Evolutionary conservation across 2,797 vertebrate species (phyloP), one percentile per base, ranked within the genome.

Genomic region (Vespertilio murinus): DNA sequence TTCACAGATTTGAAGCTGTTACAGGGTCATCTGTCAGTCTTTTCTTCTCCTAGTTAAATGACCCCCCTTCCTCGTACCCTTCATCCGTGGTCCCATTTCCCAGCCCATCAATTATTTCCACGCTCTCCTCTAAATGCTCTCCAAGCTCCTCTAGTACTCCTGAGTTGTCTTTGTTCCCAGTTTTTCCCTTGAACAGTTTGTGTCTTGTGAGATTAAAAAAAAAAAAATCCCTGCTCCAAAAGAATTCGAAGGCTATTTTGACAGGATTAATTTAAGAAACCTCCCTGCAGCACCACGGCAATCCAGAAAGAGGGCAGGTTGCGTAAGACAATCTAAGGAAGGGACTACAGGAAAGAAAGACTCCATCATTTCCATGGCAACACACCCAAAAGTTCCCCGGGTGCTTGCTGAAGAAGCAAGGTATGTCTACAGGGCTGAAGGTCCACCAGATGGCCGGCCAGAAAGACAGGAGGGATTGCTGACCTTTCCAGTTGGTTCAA

Each of bases 111-210:
- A 65, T 95, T 77, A 91, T 3, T 67, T 47, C 56, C 71, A 65
- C 0, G 0, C 45, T 91, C 78, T 59, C 79, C 90, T 93, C 88
- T 75, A 88, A 88, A 86, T 4, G 40, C 42, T 93, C 88, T 85
- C 78, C 83, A 77, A 90, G 80, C 80, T 85, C 79, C 81, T 78
- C 52, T 45, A 33, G 45, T 56, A 59, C 16, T 56, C 92, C 88
- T 9, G 23, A 81, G 54, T 92, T 96, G 92, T 95, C 97, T 98
- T 97, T 97, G 96, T 98, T 98, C 93, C 91, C 92, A 97, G 95
- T 96, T 97, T 97, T 91, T 96, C 59, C 96, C 88, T 95, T 95
- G 94, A 88, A 97, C 95, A 81, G 92, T 97, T 96, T 97, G 92
- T 96, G 93, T 96, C 97, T 96, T 96, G 90, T 59, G 77, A 88